Base-by-base conservation (phyloP, 2,797 vertebrate species). In the Tenualosa thibaudeaui region DNA sequence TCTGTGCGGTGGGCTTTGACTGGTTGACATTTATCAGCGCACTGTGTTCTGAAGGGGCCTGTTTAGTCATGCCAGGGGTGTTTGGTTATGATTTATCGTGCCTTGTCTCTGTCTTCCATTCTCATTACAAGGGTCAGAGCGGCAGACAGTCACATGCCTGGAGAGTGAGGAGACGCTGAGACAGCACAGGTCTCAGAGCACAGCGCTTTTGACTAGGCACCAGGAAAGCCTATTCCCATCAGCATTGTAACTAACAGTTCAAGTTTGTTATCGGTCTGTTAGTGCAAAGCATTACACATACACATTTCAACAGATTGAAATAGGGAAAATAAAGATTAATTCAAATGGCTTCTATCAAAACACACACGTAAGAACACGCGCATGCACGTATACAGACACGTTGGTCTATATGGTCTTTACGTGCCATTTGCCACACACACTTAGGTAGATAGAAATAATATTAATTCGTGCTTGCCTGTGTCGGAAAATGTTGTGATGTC, bases 31-130 rank as follows among this genome's bases (percentile, higher is more conserved):
- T 85, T 87, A 75, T 75, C 13, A 75, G 68, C 91, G 82, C 89
- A 87, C 89, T 84, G 17, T 90, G 86, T 90, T 90, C 68, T 91
- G 90, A 13, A 87, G 58, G 82, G 88, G 90, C 94, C 90, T 93
- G 93, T 94, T 93, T 92, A 90, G 90, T 93, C 93, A 92, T 93
- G 93, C 92, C 90, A 51, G 81, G 81, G 88, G 90, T 91, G 88
- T 92, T 90, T 89, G 54, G 56, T 86, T 85, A 81, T 93, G 92
- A 95, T 94, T 94, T 93, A 94, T 92, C 68, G 50, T 89, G 81
- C 68, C 81, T 88, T 86, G 87, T 91, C 85, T 84, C 50, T 81
- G 81, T 84, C 88, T 91, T 88, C 88, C 90, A 88, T 88, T 89
- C 86, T 93, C 88, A 90, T 91, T 91, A 91, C 87, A 88, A 83